Conservation (phyloP, 2,797 vertebrate genomes). For the Chromobotia macracanthus region DNA sequence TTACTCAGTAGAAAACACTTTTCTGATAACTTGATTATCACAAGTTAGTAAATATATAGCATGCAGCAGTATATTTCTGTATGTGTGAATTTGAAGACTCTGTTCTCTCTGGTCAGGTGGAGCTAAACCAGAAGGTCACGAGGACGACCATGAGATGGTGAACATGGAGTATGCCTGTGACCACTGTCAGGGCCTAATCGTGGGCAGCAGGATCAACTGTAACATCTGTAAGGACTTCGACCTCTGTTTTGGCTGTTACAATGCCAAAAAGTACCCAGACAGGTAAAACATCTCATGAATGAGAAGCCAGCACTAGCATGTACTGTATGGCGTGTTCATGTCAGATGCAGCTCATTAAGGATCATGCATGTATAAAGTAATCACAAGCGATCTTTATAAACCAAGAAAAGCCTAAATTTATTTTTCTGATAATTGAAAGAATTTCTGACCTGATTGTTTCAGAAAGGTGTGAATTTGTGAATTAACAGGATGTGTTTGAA, state of each 20-base stretch:
- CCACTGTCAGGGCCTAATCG: conserved; percentile 94
- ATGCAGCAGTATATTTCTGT: not conserved
- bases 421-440: too few relatives aligned
- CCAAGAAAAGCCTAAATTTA: too few relatives aligned
- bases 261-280: conserved; percentile 94
- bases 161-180: conserved; percentile 97
- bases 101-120: conserved; percentile 79
- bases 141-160: conserved; percentile 96
- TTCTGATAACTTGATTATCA: too few relatives aligned
- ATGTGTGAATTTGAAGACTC: not conserved
- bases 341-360: too few relatives aligned
- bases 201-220: conserved; percentile 95
- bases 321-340: not conserved
- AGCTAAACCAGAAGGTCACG: conserved; percentile 94
- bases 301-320: not conserved
- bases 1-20: too few relatives aligned
- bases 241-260: conserved; percentile 96
- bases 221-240: conserved; percentile 96
- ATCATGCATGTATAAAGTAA: too few relatives aligned
- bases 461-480: too few relatives aligned
- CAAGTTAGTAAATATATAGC: conserved; percentile 70
- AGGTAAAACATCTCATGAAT: conserved; percentile 86
- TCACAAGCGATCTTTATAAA: too few relatives aligned
- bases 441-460: too few relatives aligned
- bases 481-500: too few relatives aligned